phyloP scores from a whole-genome alignment of 2,113 vertebrate genomes.

The Camelus bactrianus region DNA sequence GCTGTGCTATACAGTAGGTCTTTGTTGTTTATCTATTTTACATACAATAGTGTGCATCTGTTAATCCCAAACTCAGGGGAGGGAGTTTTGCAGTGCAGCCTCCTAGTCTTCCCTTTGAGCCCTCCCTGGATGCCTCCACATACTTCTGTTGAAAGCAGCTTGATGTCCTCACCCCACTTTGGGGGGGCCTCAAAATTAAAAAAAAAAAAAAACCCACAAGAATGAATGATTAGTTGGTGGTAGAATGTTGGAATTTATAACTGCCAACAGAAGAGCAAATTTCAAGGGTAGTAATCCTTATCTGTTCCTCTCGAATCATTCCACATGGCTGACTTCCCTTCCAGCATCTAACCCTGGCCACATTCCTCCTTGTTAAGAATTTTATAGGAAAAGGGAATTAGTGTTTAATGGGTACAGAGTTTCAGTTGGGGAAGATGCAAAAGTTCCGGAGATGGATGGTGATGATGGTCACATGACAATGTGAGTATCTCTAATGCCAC shows the following conservation, averaged over 20 bases:
- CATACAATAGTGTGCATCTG: too few species aligned
- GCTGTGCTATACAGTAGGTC: too few species aligned
- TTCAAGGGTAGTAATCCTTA: neutral
- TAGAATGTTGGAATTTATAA: neutral
- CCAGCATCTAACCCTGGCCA: neutral
- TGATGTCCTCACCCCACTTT: neutral
- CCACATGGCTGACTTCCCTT: neutral
- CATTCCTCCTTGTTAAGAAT: slow-evolving; percentile 15
- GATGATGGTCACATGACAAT: neutral
- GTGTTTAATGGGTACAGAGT: neutral
- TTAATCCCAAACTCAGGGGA: neutral
- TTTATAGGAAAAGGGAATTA: neutral
- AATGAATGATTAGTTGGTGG: neutral
- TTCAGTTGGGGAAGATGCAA: neutral
- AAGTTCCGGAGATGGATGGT: neutral
- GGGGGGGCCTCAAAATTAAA: neutral
- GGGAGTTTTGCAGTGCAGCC: neutral
- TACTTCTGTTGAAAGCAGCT: neutral
- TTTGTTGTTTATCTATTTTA: too few species aligned
- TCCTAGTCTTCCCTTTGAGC: neutral
- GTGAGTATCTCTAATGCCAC: neutral
- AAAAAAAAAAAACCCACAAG: neutral
- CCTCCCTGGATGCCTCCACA: neutral
- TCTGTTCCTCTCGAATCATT: neutral
- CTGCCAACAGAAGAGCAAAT: neutral